Conservation (phyloP, 1,140 invertebrate species). For the Berghia stephanieae region DNA sequence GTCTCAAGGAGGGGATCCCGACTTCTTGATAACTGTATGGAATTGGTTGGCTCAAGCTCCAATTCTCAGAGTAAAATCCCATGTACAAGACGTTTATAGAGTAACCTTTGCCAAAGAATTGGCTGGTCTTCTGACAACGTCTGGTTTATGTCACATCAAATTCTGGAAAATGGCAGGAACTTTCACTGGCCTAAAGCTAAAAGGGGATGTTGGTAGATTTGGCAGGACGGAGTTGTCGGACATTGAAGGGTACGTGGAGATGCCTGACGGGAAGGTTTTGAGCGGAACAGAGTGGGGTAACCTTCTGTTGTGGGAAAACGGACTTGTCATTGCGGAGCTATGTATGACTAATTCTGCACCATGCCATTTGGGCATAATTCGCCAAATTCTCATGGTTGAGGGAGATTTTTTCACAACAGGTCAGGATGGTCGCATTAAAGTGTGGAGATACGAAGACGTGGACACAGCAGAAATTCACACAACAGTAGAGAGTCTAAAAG, state of each 20-base stretch:
- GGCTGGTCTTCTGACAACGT: slow-evolving; percentile 77
- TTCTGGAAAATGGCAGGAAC: slow-evolving; percentile 90
- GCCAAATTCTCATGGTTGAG: slow-evolving; percentile 75
- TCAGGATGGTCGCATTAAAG: slow-evolving; percentile 78
- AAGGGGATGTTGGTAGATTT: slow-evolving; percentile 83
- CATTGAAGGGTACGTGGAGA: slow-evolving; percentile 79
- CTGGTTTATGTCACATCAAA: slow-evolving; percentile 82
- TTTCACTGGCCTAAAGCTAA: slow-evolving; percentile 86
- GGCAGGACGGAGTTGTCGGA: slow-evolving; percentile 88
- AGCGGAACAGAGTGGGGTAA: slow-evolving; percentile 88
- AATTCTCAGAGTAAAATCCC: slow-evolving; percentile 78
- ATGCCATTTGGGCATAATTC: slow-evolving; percentile 78
- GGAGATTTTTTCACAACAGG: slow-evolving; percentile 72
- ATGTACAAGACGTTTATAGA: slow-evolving; percentile 76
- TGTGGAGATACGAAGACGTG: slow-evolving; percentile 80
- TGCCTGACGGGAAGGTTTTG: slow-evolving; percentile 85
- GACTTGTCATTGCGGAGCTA: slow-evolving; percentile 76
- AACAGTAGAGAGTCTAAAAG: slow-evolving; percentile 22
- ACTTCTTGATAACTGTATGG: slow-evolving; percentile 86
- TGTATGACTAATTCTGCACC: slow-evolving; percentile 62
- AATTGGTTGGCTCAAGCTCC: slow-evolving; percentile 79
- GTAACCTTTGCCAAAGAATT: slow-evolving; percentile 81
- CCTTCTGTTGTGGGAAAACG: slow-evolving; percentile 85
- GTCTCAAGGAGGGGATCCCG: slow-evolving; percentile 82
- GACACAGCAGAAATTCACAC: slow-evolving; percentile 32